Percentiles rank a stretch among this genome's conserved stretches.
Evolutionary conservation across 2,888 invertebrate genomes (phyloP).

Genomic region (Stegophylla sp.): DNA sequence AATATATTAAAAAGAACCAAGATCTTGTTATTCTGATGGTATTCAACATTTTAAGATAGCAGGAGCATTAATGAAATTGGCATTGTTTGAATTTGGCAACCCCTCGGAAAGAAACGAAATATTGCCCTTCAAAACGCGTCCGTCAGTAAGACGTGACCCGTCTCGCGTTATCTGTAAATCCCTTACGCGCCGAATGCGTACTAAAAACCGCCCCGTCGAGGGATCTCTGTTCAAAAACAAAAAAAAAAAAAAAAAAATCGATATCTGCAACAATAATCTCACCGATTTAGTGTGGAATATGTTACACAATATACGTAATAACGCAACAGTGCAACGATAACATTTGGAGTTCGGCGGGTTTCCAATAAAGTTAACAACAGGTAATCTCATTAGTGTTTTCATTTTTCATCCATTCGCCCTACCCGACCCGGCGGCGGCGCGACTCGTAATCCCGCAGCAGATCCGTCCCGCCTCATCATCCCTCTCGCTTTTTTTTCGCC

Average conservation of each 20-base stretch:
- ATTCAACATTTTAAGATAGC: too few species aligned
- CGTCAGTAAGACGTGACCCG: not conserved
- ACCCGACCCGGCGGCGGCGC: not conserved
- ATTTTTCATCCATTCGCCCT: not conserved
- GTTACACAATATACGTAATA: not conserved
- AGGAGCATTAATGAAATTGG: too few species aligned
- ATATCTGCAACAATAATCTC: constrained; percentile 46
- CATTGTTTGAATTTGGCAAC: too few species aligned
- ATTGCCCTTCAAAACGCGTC: too few species aligned
- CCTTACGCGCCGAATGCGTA: not conserved
- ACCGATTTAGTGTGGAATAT: not conserved
- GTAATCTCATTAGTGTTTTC: constrained; percentile 39
- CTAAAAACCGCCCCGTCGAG: not conserved
- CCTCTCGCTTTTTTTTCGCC: not conserved
- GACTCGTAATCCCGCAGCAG: not conserved
- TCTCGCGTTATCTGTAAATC: not conserved
- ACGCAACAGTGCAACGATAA: not conserved
- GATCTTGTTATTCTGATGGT: too few species aligned
- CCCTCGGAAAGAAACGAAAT: not conserved
- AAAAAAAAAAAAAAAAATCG: too few species aligned
- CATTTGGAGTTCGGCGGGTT: constrained; percentile 23
- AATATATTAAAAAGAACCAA: too few species aligned
- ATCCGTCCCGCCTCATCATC: not conserved
- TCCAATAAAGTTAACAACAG: constrained; percentile 48
- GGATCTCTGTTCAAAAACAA: not conserved